Evolutionary conservation across 2,888 invertebrate genomes (phyloP).

Genomic region (Athalia cordata): DNA sequence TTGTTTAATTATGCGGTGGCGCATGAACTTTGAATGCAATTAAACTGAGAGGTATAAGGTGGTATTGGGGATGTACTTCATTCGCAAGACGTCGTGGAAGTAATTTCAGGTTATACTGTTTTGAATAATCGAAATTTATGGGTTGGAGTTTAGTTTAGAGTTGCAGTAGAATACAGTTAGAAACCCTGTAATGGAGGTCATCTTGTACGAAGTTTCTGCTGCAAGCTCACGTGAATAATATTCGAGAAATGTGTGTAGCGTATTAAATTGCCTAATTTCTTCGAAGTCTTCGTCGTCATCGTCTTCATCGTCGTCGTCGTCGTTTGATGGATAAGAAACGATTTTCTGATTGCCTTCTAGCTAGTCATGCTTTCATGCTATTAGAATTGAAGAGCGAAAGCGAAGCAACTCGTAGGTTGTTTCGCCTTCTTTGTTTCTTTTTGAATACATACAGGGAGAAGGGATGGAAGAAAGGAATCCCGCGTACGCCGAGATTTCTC

Average conservation of each 20-base stretch:
- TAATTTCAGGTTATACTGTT: conserved; percentile 23
- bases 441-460: neutral
- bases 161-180: neutral
- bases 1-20: too few relatives aligned
- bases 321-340: conserved; percentile 13
- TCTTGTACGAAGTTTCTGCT: neutral
- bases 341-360: conserved; percentile 34
- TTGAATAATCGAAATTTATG: conserved; percentile 41
- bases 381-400: too few relatives aligned
- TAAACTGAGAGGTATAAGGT: too few relatives aligned
- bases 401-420: neutral
- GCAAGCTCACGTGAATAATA: neutral
- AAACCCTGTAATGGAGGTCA: conserved; percentile 27
- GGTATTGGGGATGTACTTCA: too few relatives aligned
- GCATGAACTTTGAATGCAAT: too few relatives aligned
- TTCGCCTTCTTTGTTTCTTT: conserved; percentile 23
- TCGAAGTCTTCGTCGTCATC: neutral
- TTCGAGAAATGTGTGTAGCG: too few relatives aligned
- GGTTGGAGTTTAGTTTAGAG: neutral
- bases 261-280: neutral
- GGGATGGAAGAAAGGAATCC: conserved; percentile 11
- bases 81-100: neutral
- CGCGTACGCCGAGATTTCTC: neutral
- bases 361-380: conserved; percentile 1
- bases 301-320: neutral